phyloP scores from a whole-genome alignment of 2,797 vertebrate species.

The Pipistrellus pygmaeus region DNA sequence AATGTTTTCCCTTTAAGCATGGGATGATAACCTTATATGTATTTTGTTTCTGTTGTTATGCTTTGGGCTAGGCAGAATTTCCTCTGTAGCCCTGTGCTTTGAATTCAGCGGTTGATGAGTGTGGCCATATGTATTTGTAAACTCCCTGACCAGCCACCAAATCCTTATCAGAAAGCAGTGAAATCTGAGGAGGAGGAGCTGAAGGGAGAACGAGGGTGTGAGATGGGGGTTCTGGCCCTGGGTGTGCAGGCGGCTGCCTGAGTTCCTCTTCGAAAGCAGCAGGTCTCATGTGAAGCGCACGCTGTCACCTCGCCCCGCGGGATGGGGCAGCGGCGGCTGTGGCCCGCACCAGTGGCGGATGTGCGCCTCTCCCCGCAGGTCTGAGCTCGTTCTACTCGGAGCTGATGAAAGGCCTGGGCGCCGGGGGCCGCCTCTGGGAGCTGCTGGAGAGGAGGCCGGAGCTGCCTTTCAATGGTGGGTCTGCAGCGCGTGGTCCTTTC shows the following conservation, averaged over 20 bases:
- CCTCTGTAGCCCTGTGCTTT: not conserved
- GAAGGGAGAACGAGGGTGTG: not conserved
- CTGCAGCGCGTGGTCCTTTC: not conserved
- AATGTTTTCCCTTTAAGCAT: not conserved
- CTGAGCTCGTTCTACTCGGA: constrained; percentile 98
- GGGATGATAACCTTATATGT: not conserved
- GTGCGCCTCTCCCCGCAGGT: constrained; percentile 87
- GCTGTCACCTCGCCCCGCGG: not conserved
- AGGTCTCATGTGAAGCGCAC: not conserved
- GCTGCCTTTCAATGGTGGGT: constrained; percentile 93
- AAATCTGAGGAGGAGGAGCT: not conserved
- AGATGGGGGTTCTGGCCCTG: not conserved
- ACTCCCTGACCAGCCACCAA: not conserved
- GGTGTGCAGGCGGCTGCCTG: not conserved
- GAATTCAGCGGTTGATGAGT: not conserved
- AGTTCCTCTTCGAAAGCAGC: not conserved
- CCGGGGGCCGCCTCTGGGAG: constrained; percentile 96
- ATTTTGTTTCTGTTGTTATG: not conserved
- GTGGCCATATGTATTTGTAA: not conserved
- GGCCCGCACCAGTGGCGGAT: not conserved
- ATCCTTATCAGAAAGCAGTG: not conserved
- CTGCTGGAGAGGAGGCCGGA: constrained; percentile 94
- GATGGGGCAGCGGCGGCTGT: not conserved
- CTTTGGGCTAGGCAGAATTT: not conserved
- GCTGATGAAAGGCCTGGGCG: constrained; percentile 98